Evolutionary conservation across 2,797 vertebrate genomes (phyloP).

Genomic region (Heterohyrax brucei): DNA sequence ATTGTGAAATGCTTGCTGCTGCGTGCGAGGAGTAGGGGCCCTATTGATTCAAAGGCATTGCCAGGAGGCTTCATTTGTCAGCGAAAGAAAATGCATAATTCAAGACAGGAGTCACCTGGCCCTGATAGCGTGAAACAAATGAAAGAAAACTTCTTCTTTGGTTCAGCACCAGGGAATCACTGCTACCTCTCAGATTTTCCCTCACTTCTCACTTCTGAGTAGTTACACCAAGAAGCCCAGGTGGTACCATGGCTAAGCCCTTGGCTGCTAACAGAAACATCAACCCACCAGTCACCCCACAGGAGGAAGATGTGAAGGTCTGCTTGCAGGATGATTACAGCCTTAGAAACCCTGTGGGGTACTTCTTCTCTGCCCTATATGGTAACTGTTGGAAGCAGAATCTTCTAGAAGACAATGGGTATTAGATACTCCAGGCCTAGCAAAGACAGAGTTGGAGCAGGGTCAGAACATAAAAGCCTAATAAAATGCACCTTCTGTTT

Average conservation of each 20-base stretch:
- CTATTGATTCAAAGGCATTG: slow-evolving; percentile 46
- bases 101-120: slow-evolving; percentile 70
- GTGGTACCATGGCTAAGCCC: not conserved
- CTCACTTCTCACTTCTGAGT: not conserved
- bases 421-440: not conserved
- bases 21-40: not conserved
- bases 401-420: not conserved
- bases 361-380: not conserved
- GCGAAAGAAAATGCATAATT: slow-evolving; percentile 65
- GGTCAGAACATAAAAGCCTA: not conserved
- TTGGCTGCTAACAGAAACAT: not conserved
- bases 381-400: not conserved
- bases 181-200: not conserved
- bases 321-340: too few species aligned
- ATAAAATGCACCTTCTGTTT: not conserved
- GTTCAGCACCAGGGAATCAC: slow-evolving; percentile 5
- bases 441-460: not conserved
- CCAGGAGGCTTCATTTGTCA: slow-evolving; percentile 68
- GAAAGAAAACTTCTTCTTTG: slow-evolving; percentile 63
- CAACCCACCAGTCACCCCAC: not conserved
- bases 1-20: not conserved
- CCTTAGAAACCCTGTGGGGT: not conserved
- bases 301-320: not conserved
- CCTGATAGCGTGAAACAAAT: slow-evolving; percentile 67
- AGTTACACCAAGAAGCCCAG: not conserved